A percentile compares a stretch with the other conserved stretches of the same genome.
These are phyloP conservation scores for Myiopsitta monachus DNA, from an alignment of 2,113 vertebrate genomes.

Conservation along the genomic window DNA sequence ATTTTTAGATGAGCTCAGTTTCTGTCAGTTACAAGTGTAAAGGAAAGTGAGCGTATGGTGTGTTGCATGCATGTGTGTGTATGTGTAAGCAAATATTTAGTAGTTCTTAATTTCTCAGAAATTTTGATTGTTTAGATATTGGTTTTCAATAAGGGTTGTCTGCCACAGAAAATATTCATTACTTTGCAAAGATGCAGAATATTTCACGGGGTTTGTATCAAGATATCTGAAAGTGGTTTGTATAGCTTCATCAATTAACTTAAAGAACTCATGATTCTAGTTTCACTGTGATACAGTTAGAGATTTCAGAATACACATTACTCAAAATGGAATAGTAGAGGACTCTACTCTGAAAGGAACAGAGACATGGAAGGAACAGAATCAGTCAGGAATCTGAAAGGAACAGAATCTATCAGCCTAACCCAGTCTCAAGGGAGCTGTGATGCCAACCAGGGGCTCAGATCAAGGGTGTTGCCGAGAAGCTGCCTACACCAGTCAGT, in stretches of 20 bases:
- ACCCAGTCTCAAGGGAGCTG: too few species aligned
- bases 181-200: not conserved
- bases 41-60: not conserved
- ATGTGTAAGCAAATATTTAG: not conserved
- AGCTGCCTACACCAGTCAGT: too few species aligned
- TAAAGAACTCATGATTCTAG: not conserved
- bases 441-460: too few species aligned
- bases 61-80: not conserved
- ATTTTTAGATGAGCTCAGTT: conserved; percentile 1
- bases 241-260: not conserved
- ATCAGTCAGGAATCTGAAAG: too few species aligned
- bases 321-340: not conserved
- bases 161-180: not conserved
- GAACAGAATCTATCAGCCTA: too few species aligned
- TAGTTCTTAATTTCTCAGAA: not conserved
- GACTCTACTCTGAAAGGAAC: too few species aligned
- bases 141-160: not conserved
- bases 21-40: not conserved
- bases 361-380: too few species aligned
- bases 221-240: not conserved
- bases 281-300: not conserved
- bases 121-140: not conserved
- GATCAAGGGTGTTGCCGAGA: too few species aligned
- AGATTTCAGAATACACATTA: not conserved
- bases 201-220: not conserved